A percentile compares a stretch with the other conserved stretches of the same genome.
Evolutionary conservation across 2,797 vertebrate species (phyloP).

Genomic region (Gobio occitaniae): DNA sequence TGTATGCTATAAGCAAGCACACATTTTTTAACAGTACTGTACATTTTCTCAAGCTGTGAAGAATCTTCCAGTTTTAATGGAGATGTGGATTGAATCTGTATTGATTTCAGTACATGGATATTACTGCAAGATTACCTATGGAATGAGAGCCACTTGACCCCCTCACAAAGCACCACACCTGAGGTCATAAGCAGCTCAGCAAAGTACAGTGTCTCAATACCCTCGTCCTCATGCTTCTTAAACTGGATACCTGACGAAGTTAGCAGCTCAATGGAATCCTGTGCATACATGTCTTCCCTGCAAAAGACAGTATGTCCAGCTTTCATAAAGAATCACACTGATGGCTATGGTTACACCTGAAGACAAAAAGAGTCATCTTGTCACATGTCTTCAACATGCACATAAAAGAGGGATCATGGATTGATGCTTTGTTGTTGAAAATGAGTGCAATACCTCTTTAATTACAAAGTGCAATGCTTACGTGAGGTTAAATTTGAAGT

Average conservation of each 20-base stretch:
- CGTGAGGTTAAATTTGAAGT: conserved; percentile 99
- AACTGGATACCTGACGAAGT: conserved; percentile 98
- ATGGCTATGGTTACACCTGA: conserved; percentile 31
- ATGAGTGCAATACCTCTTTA: neutral
- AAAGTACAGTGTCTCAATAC: conserved; percentile 97
- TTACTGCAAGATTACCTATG: conserved; percentile 84
- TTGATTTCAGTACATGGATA: conserved; percentile 34
- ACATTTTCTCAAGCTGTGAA: conserved; percentile 3
- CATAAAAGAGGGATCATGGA: neutral
- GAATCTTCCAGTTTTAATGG: neutral
- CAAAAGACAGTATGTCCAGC: conserved; percentile 35
- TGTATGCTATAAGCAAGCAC: neutral
- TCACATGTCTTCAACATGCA: conserved; percentile 18
- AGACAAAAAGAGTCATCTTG: conserved; percentile 59
- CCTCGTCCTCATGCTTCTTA: conserved; percentile 99
- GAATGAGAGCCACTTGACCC: conserved; percentile 99
- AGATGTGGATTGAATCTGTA: neutral
- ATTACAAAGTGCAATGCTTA: conserved; percentile 71
- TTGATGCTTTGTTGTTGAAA: neutral
- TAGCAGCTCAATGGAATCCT: conserved; percentile 97
- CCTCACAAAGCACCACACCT: conserved; percentile 96
- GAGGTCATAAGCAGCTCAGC: conserved; percentile 99
- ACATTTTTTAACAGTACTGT: neutral
- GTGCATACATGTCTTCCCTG: conserved; percentile 99
- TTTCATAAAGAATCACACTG: conserved; percentile 38